A percentile compares a stretch with the other conserved stretches of the same genome.
Conservation (phyloP, 2,888 invertebrate genomes). For the Helicoverpa assulta region DNA sequence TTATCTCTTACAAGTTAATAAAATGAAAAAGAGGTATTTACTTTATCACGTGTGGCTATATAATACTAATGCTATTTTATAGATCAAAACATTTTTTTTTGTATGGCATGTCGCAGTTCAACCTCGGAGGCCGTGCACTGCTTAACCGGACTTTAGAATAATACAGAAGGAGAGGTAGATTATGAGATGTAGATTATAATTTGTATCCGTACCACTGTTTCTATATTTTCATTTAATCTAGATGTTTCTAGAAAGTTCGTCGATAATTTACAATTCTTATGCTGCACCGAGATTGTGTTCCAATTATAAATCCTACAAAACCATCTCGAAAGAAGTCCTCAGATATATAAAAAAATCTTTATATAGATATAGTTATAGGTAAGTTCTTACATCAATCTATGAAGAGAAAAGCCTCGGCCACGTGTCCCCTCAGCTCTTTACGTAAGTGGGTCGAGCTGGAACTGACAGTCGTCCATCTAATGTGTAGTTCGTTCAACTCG, state of each 20-base stretch:
- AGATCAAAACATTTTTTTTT: too few species aligned
- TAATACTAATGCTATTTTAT: not conserved
- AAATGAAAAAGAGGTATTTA: too few species aligned
- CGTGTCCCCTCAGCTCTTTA: slow-evolving; percentile 47
- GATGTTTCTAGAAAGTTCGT: not conserved
- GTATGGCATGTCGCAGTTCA: too few species aligned
- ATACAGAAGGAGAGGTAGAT: too few species aligned
- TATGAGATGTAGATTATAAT: too few species aligned
- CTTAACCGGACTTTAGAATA: too few species aligned
- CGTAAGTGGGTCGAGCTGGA: slow-evolving; percentile 53
- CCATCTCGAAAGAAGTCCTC: not conserved
- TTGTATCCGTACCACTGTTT: too few species aligned
- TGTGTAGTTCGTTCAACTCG: slow-evolving; percentile 44
- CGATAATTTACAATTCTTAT: not conserved
- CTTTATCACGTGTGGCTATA: not conserved
- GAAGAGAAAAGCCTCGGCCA: slow-evolving; percentile 25
- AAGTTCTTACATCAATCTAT: slow-evolving; percentile 10
- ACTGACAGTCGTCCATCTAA: slow-evolving; percentile 41
- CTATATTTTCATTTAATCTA: not conserved
- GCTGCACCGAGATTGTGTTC: not conserved
- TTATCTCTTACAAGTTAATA: too few species aligned
- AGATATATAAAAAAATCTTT: not conserved
- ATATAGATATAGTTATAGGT: slow-evolving; percentile 3
- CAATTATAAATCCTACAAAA: not conserved
- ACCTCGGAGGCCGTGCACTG: too few species aligned